Evolutionary conservation across 1,140 invertebrate genomes (phyloP), one percentile per base, ranked within the genome.

Genomic region (Drosophila albomicans): DNA sequence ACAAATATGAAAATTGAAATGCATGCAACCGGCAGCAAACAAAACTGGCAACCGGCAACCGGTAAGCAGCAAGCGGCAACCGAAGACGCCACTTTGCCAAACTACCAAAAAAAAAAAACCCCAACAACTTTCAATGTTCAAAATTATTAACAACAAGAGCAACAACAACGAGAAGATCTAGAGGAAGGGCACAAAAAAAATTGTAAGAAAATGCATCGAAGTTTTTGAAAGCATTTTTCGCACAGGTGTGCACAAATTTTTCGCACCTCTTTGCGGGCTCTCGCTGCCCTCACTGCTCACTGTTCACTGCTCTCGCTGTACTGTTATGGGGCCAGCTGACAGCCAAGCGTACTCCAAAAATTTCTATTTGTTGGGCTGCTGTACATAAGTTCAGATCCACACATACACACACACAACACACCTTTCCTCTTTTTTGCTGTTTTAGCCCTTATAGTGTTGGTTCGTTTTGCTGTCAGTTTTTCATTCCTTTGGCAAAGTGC

Each of bases 161-260:
- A 35, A 62, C 49, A 56, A 30, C 25, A 41, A 1, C 15, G 10
- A 58, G 16, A 35, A 48, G 15, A n/a, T 6, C 7, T 1, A 35
- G 28, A 16, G 28, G 6, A 30, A 45, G 25, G 28, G 10, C 15
- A 38, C 1, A 38, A 38, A 57, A 75, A 64, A 54, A 65, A 48
- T 48, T 38, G 15, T 30, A 58, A 74, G 58, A 63, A 78, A 69
- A 79, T 77, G 79, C 79, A 85, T 80, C 32, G 67, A 84, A 84
- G 81, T 84, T 84, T 85, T 77, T 85, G 81, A 84, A 84, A 84
- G 81, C 81, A 84, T 84, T 84, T 84, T 84, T 84, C 75, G 81
- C 81, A 72, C 81, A 84, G 81, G 81, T 84, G 81, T 85, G 77
- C 81, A 84, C 67, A 80, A 80, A 85, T 80, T 77, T 85, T 85